Evolutionary conservation across 2,797 vertebrate genomes (phyloP).

Genomic region (Macroramphosus scolopax): DNA sequence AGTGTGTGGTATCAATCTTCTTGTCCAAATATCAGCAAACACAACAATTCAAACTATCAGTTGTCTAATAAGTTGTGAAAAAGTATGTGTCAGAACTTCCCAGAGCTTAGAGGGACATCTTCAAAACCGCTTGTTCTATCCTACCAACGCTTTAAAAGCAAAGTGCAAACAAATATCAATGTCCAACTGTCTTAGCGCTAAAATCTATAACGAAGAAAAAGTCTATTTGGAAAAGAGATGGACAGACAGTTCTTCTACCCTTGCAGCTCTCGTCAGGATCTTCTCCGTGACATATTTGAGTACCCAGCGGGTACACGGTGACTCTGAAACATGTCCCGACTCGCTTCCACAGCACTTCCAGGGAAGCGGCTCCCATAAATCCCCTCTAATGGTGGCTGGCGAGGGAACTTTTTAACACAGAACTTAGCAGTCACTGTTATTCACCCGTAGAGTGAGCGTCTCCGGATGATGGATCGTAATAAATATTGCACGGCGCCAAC

Average conservation of each 20-base stretch:
- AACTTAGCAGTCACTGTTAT: slow-evolving; percentile 69
- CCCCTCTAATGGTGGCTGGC: slow-evolving; percentile 63
- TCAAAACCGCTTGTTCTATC: too few species aligned
- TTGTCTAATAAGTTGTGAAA: too few species aligned
- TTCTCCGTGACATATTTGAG: slow-evolving; percentile 49
- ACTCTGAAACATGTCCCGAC: slow-evolving; percentile 54
- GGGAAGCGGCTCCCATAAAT: slow-evolving; percentile 65
- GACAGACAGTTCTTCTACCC: slow-evolving; percentile 19
- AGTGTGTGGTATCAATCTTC: too few species aligned
- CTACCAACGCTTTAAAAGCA: too few species aligned
- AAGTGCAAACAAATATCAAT: too few species aligned
- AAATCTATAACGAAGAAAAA: slow-evolving; percentile 23
- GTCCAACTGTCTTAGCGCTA: not conserved
- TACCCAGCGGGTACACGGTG: slow-evolving; percentile 38
- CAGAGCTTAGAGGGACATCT: too few species aligned
- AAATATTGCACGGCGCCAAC: slow-evolving; percentile 76
- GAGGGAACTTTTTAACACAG: slow-evolving; percentile 73
- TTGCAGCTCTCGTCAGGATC: slow-evolving; percentile 24
- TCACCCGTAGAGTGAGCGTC: slow-evolving; percentile 57
- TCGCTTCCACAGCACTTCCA: slow-evolving; percentile 54
- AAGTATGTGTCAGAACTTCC: too few species aligned
- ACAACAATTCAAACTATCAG: too few species aligned
- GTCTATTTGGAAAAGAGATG: slow-evolving; percentile 7
- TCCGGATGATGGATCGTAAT: slow-evolving; percentile 69
- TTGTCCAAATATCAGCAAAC: too few species aligned